A percentile compares a stretch with the other conserved stretches of the same genome.
These are phyloP conservation scores for Ariolimax columbianus DNA, from an alignment of 2,888 invertebrate genomes.

Conservation along the genomic window DNA sequence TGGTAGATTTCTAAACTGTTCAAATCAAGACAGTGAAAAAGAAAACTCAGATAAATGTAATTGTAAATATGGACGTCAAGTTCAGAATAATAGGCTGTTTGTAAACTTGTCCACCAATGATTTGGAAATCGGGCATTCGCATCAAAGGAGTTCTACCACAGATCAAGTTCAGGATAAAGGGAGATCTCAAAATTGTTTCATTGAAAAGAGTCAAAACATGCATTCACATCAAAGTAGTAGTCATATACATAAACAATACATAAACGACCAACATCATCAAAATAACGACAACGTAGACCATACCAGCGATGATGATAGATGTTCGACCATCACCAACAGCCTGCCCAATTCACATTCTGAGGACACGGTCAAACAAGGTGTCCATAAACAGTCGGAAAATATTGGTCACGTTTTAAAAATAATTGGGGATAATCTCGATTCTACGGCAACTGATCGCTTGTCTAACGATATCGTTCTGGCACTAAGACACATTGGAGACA, in stretches of 20 bases:
- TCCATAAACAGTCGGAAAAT: background rate
- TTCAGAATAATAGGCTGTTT: too few species aligned
- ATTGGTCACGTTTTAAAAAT: background rate
- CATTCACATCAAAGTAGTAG: background rate
- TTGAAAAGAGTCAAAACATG: background rate
- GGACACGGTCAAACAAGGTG: background rate
- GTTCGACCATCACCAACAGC: background rate
- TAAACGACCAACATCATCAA: background rate
- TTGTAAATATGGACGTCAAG: too few species aligned
- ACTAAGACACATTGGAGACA: constrained; percentile 5
- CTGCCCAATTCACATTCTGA: background rate
- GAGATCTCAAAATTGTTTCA: background rate
- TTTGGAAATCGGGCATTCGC: too few species aligned
- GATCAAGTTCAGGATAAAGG: background rate
- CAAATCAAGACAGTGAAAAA: background rate
- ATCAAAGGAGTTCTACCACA: background rate
- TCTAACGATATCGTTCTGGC: background rate
- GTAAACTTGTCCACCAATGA: too few species aligned
- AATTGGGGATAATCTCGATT: background rate
- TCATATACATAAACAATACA: background rate
- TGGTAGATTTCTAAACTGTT: background rate
- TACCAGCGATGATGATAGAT: background rate
- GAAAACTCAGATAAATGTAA: too few species aligned
- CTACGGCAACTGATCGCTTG: background rate
- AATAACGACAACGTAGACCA: background rate